Base-by-base conservation (phyloP, 2,797 vertebrate species). In the Linurgus olivaceus region DNA sequence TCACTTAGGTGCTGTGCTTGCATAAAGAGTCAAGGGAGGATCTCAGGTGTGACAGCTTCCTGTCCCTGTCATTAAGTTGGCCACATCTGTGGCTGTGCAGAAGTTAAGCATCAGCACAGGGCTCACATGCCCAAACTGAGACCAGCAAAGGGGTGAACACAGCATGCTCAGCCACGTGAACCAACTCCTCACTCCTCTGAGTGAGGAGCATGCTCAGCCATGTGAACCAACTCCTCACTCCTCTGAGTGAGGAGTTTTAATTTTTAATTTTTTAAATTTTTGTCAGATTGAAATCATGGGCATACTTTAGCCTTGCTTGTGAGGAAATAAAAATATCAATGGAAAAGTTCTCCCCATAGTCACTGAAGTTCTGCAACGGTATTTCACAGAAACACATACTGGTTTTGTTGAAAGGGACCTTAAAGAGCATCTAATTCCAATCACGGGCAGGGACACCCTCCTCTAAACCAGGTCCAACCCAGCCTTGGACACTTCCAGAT, bases 141-240 rank as follows among this genome's bases (percentile, higher is more conserved):
- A 61, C 12, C 1, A 1, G 80, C 62, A 72, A 63, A 45, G 47
- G 15, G 9, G 44, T 19, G 45, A 79, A 11, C 35, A 23, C 4
- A 0, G 15, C 0, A 1, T 28, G 58, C 29, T 63, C 10, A 3
- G 45, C 24, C 62, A 52, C 0, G 0, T 9, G 5, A 78, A 57
- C 35, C 45, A 67, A 6, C 2, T 0, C n/a, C 50, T 85, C 0
- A 0, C 31, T 65, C 24, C 33, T 35, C 9, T 0, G 3, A 33
- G 28, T 4, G 38, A 38, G 14, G 14, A 38, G 38, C 0, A 1
- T 28, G 58, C 29, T 63, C 10, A 3, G 45, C 24, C 62, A 52
- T 0, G 0, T 9, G 5, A 78, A 57, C 35, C 45, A 67, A 6
- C 2, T 0, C n/a, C 50, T 85, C 0, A 0, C 31, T 65, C 24